Evolutionary conservation across 1,140 invertebrate genomes (phyloP), one percentile per base, ranked within the genome.

Genomic region (Vollenhovia emeryi): DNA sequence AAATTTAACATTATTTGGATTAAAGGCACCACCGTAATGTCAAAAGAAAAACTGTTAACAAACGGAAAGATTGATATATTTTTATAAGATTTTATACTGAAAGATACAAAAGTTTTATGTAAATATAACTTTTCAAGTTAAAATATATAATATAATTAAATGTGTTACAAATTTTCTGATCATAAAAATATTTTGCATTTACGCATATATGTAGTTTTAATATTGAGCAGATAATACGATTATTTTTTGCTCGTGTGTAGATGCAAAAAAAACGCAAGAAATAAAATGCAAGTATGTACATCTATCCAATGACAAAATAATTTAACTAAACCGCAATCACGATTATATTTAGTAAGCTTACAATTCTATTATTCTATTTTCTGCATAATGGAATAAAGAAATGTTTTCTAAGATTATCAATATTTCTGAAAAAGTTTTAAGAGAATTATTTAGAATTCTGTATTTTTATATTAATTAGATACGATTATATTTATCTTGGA

Each of bases 351-450:
- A 75, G 7, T 21, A 48, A 21, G 2, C 3, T 64, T 3, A 64
- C 48, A 76, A 76, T 40, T 40, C 3, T 24, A 48, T 76, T 2
- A 15, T 18, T 74, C 3, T 33, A 33, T 62, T 21, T 18, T 33
- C 21, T 1, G 13, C 1, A 45, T 30, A 60, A 60, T 18, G 0
- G 1, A 21, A 27, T 57, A 33, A 60, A 76, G 0, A 59, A 7
- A 75, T 30, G 27, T 59, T 59, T 43, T 43, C 5, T 27, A 8
- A 33, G 1, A n/a, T n/a, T 36, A 59, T 62, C 1, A 24, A 9
- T 78, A 6, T 66, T 4, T 78, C 11, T 66, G 7, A 64, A 78
- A 9, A 78, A 30, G 21, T 62, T 64, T 64, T 78, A 18, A 74
- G 40, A 0, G 3, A 18, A 40, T 59, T 60, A 60, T 59, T 43